Conservation (phyloP, 2,888 invertebrate genomes). For the Pyrochroa serraticornis region DNA sequence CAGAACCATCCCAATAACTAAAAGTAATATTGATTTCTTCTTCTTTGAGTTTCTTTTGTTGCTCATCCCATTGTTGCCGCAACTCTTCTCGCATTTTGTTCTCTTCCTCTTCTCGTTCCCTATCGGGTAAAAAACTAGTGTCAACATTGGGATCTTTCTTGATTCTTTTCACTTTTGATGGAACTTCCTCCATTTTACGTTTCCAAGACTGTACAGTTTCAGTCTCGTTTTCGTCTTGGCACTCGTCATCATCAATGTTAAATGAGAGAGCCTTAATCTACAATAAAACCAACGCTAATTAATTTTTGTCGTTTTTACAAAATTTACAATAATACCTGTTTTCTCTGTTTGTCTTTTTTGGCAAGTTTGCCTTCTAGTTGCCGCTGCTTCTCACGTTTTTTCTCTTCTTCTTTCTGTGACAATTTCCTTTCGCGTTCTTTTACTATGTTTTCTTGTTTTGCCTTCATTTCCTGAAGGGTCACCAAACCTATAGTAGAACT, state of each 20-base stretch:
- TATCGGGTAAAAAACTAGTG: conserved; percentile 96
- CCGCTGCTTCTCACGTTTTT: conserved; percentile 83
- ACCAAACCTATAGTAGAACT: conserved; percentile 97
- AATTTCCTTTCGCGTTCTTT: conserved; percentile 92
- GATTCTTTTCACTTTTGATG: conserved; percentile 69
- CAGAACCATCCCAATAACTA: conserved; percentile 99
- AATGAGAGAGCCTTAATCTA: conserved; percentile 94
- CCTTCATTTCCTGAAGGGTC: conserved; percentile 98
- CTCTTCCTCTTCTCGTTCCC: too few species aligned
- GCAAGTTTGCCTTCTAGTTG: conserved; percentile 90
- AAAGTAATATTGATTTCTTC: conserved; percentile 97
- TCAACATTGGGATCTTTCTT: conserved; percentile 98
- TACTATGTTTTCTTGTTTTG: conserved; percentile 95
- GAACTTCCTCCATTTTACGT: conserved; percentile 59
- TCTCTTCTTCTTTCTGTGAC: conserved; percentile 90
- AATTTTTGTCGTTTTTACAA: conserved; percentile 9
- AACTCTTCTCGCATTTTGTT: too few species aligned
- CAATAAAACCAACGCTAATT: conserved; percentile 44
- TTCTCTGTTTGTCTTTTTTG: conserved; percentile 89
- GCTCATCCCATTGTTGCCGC: conserved; percentile 93
- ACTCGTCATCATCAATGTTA: conserved; percentile 75
- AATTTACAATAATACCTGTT: conserved; percentile 65
- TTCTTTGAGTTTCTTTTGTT: conserved; percentile 93
- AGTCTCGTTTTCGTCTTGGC: conserved; percentile 59
- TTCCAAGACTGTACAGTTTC: conserved; percentile 59